A percentile compares a stretch with the other conserved stretches of the same genome.
phyloP scores from a whole-genome alignment of 2,113 vertebrate species.

The Taxidea taxus region DNA sequence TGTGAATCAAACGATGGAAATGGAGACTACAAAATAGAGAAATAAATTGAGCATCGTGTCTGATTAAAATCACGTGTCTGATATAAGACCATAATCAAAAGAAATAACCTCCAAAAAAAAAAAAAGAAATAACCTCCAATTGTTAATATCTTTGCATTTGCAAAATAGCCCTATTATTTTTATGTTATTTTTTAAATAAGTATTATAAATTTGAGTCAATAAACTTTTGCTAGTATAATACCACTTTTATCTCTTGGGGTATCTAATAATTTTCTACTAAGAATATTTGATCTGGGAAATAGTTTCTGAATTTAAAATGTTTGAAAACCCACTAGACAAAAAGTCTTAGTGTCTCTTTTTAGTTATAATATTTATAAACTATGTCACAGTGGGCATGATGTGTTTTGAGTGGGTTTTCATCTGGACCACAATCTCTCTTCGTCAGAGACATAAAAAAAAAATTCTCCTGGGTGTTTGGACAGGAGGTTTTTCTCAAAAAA shows the following conservation, averaged over 20 bases:
- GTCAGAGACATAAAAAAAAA: neutral
- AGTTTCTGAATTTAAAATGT: neutral
- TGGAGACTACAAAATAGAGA: neutral
- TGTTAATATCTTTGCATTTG: neutral
- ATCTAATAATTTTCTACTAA: neutral
- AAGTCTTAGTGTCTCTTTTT: neutral
- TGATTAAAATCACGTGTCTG: neutral
- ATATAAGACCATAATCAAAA: neutral
- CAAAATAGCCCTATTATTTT: constrained; percentile 16
- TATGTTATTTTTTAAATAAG: neutral
- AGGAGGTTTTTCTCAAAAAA: neutral
- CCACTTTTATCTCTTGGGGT: neutral
- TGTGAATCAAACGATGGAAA: neutral
- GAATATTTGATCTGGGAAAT: neutral
- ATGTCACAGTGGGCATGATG: neutral
- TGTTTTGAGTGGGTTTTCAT: constrained; percentile 14
- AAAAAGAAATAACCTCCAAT: neutral
- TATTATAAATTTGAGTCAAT: constrained; percentile 22
- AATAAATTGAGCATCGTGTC: neutral
- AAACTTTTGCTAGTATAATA: neutral
- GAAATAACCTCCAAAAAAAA: neutral
- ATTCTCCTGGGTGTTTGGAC: neutral
- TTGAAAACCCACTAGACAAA: neutral
- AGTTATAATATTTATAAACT: constrained; percentile 3
- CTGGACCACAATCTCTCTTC: neutral